Evolutionary conservation across 2,113 vertebrate species (phyloP).

Genomic region (human): GRCh38 chr5:154278001-154278500

Average conservation of each 20-base stretch:
- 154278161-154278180: neutral
- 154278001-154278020: neutral
- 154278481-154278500: neutral
- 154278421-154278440: neutral
- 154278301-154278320: neutral
- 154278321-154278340: neutral
- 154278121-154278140: neutral
- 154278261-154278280: neutral
- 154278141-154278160: neutral
- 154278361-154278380: neutral
- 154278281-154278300: neutral
- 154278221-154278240: neutral
- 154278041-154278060: neutral
- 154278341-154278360: too few species aligned
- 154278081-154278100: neutral
- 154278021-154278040: neutral
- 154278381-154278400: slow-evolving; percentile 31
- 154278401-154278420: slow-evolving; percentile 1
- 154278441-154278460: neutral
- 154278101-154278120: neutral
- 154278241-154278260: neutral
- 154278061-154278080: neutral
- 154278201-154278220: neutral
- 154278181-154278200: neutral
- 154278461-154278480: neutral